Conservation (phyloP, 2,113 vertebrate genomes). For the Dromiciops gliroides region DNA sequence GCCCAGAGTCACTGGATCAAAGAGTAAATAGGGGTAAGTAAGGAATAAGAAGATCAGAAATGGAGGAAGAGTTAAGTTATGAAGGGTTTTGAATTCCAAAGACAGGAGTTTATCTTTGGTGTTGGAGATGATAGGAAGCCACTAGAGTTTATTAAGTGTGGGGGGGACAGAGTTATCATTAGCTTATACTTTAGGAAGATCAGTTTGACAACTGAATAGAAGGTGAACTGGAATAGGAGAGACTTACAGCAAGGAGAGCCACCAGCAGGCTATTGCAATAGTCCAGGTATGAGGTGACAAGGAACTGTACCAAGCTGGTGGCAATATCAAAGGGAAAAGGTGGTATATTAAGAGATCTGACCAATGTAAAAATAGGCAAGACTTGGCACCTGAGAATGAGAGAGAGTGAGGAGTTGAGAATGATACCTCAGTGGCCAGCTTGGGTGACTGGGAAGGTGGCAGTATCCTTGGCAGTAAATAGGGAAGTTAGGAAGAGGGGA, state of each 20-base stretch:
- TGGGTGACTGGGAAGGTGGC: not conserved
- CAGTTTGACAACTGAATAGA: not conserved
- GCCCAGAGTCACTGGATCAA: not conserved
- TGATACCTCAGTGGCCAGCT: not conserved
- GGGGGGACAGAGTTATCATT: not conserved
- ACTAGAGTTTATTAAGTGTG: not conserved
- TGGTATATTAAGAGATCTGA: not conserved
- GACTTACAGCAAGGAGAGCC: not conserved
- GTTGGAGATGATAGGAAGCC: not conserved
- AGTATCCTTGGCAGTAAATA: not conserved
- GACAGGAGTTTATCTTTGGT: not conserved
- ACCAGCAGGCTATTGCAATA: not conserved
- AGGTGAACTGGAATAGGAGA: not conserved
- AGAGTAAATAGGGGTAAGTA: not conserved
- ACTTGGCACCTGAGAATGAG: not conserved
- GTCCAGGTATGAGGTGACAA: not conserved
- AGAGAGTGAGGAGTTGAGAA: not conserved
- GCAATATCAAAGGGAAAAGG: not conserved
- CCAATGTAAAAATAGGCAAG: not conserved
- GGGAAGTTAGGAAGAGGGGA: too few species aligned
- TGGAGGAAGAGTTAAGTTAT: not conserved
- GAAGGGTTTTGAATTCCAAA: not conserved
- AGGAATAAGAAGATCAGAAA: too few species aligned
- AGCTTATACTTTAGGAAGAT: not conserved
- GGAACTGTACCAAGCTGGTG: not conserved